phyloP scores from a whole-genome alignment of 1,140 invertebrate species.

The Caenorhabditis tropicalis region DNA sequence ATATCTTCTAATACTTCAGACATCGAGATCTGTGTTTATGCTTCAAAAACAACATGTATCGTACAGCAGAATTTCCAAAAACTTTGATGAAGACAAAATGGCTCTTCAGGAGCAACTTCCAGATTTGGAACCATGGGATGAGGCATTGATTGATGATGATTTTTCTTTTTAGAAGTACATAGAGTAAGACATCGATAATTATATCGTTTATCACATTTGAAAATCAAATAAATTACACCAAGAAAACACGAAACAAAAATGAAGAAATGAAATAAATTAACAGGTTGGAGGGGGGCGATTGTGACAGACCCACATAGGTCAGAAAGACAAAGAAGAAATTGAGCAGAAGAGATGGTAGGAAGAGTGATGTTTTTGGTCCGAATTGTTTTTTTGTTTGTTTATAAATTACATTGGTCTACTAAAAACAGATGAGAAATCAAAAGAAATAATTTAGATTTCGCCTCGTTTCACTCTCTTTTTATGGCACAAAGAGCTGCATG shows the following conservation, averaged over 20 bases:
- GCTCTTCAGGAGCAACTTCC: not conserved
- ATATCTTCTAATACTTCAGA: not conserved
- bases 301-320: slow-evolving; percentile 42
- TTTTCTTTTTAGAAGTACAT: too few species aligned
- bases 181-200: not conserved
- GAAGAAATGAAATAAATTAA: not conserved
- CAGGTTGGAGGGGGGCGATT: not conserved
- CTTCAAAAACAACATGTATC: not conserved
- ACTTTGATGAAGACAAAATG: not conserved
- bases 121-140: not conserved
- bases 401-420: not conserved
- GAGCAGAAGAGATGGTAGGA: slow-evolving; percentile 30
- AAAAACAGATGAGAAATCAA: not conserved
- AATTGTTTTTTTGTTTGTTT: not conserved
- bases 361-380: not conserved
- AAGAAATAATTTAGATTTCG: not conserved
- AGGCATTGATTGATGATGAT: too few species aligned
- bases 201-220: not conserved
- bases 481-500: slow-evolving; percentile 32
- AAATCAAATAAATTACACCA: not conserved
- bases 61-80: not conserved
- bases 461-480: slow-evolving; percentile 45
- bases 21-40: not conserved
- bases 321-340: slow-evolving; percentile 9
- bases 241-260: not conserved